Conservation (phyloP, 2,113 vertebrate species). For the Leuciscus idus region DNA sequence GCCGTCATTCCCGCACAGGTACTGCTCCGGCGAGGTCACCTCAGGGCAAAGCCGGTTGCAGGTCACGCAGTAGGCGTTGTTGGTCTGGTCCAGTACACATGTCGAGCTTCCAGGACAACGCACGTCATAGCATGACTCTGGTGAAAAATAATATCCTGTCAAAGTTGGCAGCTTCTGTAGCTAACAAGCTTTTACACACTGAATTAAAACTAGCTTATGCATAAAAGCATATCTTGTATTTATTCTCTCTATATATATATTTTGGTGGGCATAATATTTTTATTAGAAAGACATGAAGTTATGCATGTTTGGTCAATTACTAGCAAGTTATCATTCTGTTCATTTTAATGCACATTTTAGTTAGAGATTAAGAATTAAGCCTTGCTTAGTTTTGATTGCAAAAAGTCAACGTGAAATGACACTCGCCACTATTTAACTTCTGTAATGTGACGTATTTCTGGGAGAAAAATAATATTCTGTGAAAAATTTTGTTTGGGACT, state of each 20-base stretch:
- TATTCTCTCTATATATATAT: neutral
- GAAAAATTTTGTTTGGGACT: neutral
- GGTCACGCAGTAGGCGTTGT: conserved; percentile 88
- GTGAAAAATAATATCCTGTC: conserved; percentile 28
- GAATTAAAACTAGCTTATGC: neutral
- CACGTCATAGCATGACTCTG: conserved; percentile 88
- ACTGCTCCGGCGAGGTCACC: conserved; percentile 81
- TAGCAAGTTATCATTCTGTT: neutral
- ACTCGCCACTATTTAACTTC: neutral
- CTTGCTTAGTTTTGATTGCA: neutral
- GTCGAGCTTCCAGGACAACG: conserved; percentile 84
- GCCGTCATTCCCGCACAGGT: conserved; percentile 87
- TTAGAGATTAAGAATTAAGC: neutral
- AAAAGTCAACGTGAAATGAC: neutral
- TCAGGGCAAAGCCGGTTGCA: conserved; percentile 88
- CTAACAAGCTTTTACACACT: neutral
- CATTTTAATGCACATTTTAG: neutral
- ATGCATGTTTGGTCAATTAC: neutral
- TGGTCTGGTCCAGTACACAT: conserved; percentile 88
- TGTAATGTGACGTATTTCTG: neutral
- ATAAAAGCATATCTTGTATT: neutral
- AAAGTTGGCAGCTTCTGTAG: neutral
- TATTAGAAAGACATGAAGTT: neutral
- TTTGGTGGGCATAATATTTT: neutral
- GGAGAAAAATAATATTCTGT: neutral